Percentiles rank a stretch among this genome's conserved stretches.
Conservation (phyloP, 1,140 invertebrate species). For the Leptinotarsa lineolata region DNA sequence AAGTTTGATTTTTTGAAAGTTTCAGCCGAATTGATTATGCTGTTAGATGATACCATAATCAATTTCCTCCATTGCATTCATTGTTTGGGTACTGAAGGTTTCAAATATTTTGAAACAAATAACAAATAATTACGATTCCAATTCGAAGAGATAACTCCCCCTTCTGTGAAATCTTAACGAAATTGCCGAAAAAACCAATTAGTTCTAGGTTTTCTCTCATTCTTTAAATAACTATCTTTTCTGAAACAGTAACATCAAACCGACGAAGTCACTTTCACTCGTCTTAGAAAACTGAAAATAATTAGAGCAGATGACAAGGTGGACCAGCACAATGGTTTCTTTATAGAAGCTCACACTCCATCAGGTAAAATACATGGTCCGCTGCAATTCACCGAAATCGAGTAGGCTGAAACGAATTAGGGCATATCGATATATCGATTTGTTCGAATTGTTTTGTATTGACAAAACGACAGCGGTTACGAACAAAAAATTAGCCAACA, state of each 20-base stretch:
- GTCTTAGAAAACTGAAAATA: constrained; percentile 13
- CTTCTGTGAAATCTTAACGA: no score
- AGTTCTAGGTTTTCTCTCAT: no score
- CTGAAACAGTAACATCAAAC: constrained; percentile 3
- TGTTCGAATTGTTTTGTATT: constrained; percentile 7
- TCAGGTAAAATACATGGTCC: neutral
- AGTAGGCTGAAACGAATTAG: constrained; percentile 19
- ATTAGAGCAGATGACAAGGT: constrained; percentile 13
- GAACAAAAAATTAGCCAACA: constrained; percentile 14
- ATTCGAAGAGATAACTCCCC: no score
- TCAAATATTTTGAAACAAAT: no score
- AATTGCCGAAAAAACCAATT: no score
- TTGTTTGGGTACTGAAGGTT: no score
- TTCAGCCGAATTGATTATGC: no score
- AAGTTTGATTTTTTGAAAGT: no score
- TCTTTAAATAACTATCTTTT: neutral
- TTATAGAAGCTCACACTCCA: neutral
- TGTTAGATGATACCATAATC: no score
- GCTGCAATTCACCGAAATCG: neutral
- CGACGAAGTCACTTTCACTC: constrained; percentile 15
- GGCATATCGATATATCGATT: constrained; percentile 22
- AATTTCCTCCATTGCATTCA: no score
- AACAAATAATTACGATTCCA: no score
- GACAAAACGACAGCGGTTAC: constrained; percentile 4
- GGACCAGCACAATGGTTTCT: neutral